Evolutionary conservation across 2,113 vertebrate genomes (phyloP).

Genomic region (Paradoxurus hermaphroditus): DNA sequence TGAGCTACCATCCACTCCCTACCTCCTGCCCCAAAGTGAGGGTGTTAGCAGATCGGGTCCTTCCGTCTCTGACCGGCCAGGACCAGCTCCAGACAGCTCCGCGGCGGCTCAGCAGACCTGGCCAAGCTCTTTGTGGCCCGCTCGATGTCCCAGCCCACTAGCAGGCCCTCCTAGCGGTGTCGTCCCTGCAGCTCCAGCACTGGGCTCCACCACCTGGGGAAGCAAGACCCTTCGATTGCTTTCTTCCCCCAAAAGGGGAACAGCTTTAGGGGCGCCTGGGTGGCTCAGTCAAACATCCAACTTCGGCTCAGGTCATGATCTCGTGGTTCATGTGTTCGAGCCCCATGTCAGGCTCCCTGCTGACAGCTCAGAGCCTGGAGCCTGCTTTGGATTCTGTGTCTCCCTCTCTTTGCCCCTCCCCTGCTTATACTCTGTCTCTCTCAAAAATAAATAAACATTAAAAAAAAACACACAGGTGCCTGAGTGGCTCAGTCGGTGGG

Average conservation of each 20-base stretch:
- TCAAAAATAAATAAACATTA: no score
- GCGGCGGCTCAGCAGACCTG: background rate
- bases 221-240: background rate
- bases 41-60: background rate
- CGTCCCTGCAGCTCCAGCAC: background rate
- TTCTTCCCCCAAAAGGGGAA: background rate
- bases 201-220: background rate
- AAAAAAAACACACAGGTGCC: no score
- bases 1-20: background rate
- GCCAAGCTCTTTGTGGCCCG: no score
- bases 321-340: no score
- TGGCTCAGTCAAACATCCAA: no score
- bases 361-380: no score
- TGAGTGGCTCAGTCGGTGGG: no score
- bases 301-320: no score
- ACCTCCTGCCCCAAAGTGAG: background rate
- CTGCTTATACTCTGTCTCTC: no score
- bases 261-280: background rate
- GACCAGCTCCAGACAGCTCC: background rate
- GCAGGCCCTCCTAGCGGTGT: background rate
- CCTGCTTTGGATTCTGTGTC: no score
- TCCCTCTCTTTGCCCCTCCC: no score
- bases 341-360: no score
- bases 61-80: background rate
- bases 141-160: background rate